A percentile compares a stretch with the other conserved stretches of the same genome.
Conservation (phyloP, 2,797 vertebrate species). For the Poliocrania exsul region DNA sequence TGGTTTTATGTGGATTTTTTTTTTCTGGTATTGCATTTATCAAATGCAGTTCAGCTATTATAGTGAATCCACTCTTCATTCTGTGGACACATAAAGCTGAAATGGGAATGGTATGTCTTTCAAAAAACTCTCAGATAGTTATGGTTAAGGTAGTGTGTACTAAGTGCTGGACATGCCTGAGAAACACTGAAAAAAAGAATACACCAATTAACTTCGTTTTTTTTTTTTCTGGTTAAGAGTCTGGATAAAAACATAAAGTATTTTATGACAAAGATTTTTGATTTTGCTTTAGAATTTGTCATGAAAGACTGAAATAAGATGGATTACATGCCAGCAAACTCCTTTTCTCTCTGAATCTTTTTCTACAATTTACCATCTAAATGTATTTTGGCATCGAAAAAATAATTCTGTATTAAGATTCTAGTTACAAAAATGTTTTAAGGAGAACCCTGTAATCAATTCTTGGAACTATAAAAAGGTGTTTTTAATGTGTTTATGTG, state of each 20-base stretch:
- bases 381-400: constrained; percentile 83
- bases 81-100: constrained; percentile 29
- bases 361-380: constrained; percentile 76
- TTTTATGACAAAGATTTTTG: constrained; percentile 46
- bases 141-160: background rate
- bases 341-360: constrained; percentile 72
- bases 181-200: constrained; percentile 18
- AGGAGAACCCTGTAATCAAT: constrained; percentile 78
- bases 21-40: constrained; percentile 52
- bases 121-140: background rate
- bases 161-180: background rate
- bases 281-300: constrained; percentile 45
- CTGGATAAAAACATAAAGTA: constrained; percentile 34
- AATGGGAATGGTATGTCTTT: constrained; percentile 10
- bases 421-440: constrained; percentile 81
- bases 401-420: constrained; percentile 80
- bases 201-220: background rate
- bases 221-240: constrained; percentile 28
- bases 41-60: constrained; percentile 42
- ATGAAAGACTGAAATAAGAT: constrained; percentile 58
- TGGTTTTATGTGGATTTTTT: constrained; percentile 76
- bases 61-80: constrained; percentile 26
- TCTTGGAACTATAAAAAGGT: constrained; percentile 77
- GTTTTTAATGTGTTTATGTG: constrained; percentile 80
- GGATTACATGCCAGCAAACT: constrained; percentile 75